Percentiles rank a stretch among this genome's conserved stretches.
Conservation (phyloP, 2,797 vertebrate species). For the Sphenopsis melanotis region DNA sequence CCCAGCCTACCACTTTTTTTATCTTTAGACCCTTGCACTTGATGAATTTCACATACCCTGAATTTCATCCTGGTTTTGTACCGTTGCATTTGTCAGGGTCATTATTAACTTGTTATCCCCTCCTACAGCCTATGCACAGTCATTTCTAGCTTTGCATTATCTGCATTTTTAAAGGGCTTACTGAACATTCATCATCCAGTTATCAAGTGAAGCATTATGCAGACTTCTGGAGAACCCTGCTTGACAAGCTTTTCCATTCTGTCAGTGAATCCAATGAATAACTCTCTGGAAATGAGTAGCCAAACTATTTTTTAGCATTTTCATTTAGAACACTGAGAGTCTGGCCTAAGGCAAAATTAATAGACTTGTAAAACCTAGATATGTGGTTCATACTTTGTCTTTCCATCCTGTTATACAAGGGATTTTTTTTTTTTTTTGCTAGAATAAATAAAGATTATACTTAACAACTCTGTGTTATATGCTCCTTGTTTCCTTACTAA, state of each 20-base stretch:
- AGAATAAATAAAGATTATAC: not conserved
- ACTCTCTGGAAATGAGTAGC: not conserved
- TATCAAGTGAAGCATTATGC: not conserved
- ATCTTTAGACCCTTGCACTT: not conserved
- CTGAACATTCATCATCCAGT: not conserved
- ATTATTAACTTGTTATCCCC: not conserved
- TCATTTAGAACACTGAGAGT: not conserved
- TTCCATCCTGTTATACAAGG: not conserved
- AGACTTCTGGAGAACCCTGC: not conserved
- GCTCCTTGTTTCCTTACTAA: not conserved
- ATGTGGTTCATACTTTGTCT: not conserved
- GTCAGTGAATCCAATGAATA: not conserved
- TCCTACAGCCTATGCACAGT: not conserved
- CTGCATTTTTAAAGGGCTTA: not conserved
- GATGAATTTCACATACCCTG: not conserved
- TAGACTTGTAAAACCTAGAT: not conserved
- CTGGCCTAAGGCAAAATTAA: not conserved
- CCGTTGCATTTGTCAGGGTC: not conserved
- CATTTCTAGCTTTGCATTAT: not conserved
- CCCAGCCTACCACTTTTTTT: not conserved
- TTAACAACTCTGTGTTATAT: not conserved
- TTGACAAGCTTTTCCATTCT: not conserved
- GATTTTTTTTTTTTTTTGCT: not conserved
- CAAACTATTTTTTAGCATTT: slow-evolving; percentile 10
- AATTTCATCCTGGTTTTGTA: not conserved